Evolutionary conservation across 2,113 vertebrate species (phyloP).

Genomic region (Notothenia rossii): DNA sequence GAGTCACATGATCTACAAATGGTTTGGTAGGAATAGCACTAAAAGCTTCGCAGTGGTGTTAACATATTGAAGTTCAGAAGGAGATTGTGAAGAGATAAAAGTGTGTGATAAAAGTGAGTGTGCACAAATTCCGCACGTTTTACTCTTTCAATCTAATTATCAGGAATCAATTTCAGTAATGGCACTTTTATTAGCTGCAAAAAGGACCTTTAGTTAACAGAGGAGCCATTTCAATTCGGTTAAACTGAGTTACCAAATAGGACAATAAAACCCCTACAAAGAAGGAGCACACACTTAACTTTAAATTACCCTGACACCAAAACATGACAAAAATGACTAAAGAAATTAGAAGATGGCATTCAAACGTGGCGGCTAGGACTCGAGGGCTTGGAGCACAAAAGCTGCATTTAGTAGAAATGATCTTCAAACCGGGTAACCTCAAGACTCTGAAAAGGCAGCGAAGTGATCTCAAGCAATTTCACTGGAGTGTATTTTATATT

Average conservation of each 20-base stretch:
- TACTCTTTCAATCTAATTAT: background rate
- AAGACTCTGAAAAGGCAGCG: conserved; percentile 13
- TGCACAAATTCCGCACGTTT: background rate
- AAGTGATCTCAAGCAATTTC: conserved; percentile 14
- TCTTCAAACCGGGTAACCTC: conserved; percentile 42
- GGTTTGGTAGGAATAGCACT: background rate
- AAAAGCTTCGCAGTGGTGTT: conserved; percentile 1
- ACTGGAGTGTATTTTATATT: conserved; percentile 21
- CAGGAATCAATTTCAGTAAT: background rate
- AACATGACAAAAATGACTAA: conserved; percentile 45
- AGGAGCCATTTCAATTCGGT: conserved; percentile 16
- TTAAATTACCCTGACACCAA: conserved; percentile 32
- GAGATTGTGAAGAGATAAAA: background rate
- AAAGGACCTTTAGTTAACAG: background rate
- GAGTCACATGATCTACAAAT: conserved; percentile 33
- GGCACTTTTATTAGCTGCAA: background rate
- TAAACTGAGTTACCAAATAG: conserved; percentile 19
- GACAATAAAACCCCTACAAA: conserved; percentile 1
- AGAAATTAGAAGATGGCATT: conserved; percentile 47
- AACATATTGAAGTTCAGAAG: background rate
- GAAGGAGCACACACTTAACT: background rate
- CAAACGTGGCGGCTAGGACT: conserved; percentile 39
- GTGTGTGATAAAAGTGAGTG: background rate
- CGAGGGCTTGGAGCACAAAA: conserved; percentile 25
- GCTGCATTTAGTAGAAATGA: conserved; percentile 35